Evolutionary conservation across 2,113 vertebrate species (phyloP), one percentile per base, ranked within the genome.

Genomic region (Alces alces): DNA sequence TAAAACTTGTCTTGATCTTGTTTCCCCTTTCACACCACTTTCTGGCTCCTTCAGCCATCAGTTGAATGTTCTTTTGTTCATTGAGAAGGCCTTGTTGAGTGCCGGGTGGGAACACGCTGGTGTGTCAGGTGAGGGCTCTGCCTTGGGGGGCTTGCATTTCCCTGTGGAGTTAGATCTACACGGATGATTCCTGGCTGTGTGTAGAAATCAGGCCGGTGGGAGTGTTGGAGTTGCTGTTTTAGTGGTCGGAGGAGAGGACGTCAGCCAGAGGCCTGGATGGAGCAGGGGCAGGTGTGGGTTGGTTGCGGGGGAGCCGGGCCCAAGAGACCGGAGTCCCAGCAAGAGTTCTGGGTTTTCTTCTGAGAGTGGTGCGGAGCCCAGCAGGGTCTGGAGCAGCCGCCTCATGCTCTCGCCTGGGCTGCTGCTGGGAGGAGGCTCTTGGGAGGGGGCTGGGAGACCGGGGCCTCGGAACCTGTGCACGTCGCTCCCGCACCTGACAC

Each of bases 101-200:
- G 23, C 33, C 36, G 0, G 70, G n/a, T 58, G 93, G 82, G 36
- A 33, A 23, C 30, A 27, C 33, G 50, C 52, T 86, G 43, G n/a
- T 89, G 28, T 58, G 7, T 54, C 30, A 86, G n/a, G 54, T 39
- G 60, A 76, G n/a, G 33, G 47, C 19, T 58, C 36, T 83, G n/a
- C 8, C 11, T 89, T 1, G 0, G 2, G 7, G 15, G 73, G 30
- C 13, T 45, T 60, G 27, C 13, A 3, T 61, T 47, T 54, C 15
- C 0, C 4, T 15, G 25, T 2, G 33, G 57, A 84, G 21, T 52
- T 55, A 58, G 73, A n/a, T 36, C 1, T n/a, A 13, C 43, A 54
- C 0, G 36, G 25, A 50, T 2, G 17, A 3, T 52, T 17, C 7
- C 2, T 30, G 28, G 4, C 13, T 52, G 2, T 33, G 4, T 25